These are phyloP conservation scores for Trissonchulus sp. DNA, from an alignment of 2,888 invertebrate species.

Conservation along the genomic window DNA sequence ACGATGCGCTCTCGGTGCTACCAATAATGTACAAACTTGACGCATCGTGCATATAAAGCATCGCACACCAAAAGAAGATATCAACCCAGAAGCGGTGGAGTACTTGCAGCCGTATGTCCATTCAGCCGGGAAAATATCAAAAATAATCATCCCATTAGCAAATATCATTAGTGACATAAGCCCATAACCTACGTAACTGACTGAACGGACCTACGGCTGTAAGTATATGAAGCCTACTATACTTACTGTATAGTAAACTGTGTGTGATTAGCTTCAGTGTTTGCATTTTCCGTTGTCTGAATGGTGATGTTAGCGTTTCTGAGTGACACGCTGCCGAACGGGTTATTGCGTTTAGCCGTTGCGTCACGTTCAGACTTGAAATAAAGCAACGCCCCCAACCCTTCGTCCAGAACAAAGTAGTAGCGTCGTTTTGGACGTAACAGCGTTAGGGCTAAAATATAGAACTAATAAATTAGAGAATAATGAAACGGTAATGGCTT, in stretches of 20 bases:
- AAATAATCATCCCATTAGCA: too few relatives aligned
- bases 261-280: slow-evolving; percentile 14
- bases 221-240: not conserved
- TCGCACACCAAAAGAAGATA: too few relatives aligned
- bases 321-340: slow-evolving; percentile 25
- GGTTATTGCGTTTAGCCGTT: slow-evolving; percentile 19
- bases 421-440: slow-evolving; percentile 31
- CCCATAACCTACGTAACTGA: too few relatives aligned
- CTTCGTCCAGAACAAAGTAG: slow-evolving; percentile 37
- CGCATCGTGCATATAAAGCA: too few relatives aligned
- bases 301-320: slow-evolving; percentile 17
- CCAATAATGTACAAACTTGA: too few relatives aligned
- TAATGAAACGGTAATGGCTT: too few relatives aligned
- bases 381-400: slow-evolving; percentile 28
- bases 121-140: too few relatives aligned
- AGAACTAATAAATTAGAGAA: not conserved
- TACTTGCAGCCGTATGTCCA: too few relatives aligned
- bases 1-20: too few relatives aligned
- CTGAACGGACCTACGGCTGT: too few relatives aligned
- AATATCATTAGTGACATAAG: too few relatives aligned
- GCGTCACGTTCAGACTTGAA: slow-evolving; percentile 33
- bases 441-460: slow-evolving; percentile 28
- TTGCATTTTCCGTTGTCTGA: slow-evolving; percentile 21
- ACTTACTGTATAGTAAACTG: slow-evolving; percentile 32
- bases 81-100: too few relatives aligned